Evolutionary conservation across 2,797 vertebrate species (phyloP).

Genomic region (Hypotaenidia okinawae): DNA sequence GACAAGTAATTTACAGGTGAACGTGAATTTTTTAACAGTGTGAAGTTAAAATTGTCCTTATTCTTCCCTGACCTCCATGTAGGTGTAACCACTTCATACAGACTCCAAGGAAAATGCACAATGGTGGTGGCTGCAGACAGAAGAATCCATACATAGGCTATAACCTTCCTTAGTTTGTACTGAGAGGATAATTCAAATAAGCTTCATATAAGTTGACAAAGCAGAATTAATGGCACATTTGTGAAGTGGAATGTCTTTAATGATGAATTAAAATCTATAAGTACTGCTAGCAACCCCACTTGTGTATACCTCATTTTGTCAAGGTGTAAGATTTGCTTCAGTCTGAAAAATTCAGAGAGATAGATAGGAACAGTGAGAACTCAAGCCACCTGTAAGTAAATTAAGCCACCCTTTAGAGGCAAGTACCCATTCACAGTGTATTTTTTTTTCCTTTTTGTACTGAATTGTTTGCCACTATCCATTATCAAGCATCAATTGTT

Average conservation of each 20-base stretch:
- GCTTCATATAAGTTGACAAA: background rate
- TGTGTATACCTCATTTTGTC: background rate
- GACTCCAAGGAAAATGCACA: background rate
- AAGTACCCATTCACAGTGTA: background rate
- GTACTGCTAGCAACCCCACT: background rate
- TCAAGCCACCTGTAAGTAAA: background rate
- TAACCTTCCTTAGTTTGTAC: background rate
- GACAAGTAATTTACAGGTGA: background rate
- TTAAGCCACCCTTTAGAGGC: background rate
- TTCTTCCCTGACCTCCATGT: background rate
- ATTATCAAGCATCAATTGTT: background rate
- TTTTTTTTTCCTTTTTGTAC: background rate
- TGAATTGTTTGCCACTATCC: background rate
- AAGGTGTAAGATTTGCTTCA: background rate
- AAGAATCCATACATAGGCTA: background rate
- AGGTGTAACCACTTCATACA: background rate
- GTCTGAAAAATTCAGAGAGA: background rate
- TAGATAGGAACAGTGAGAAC: background rate
- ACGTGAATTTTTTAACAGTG: background rate
- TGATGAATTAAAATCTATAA: background rate
- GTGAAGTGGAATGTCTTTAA: background rate
- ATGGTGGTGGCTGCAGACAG: background rate
- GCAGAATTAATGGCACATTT: background rate
- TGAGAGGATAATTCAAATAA: background rate
- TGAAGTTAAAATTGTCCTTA: background rate